Conservation (phyloP, 2,888 invertebrate species). For the Physocephala rufipes region DNA sequence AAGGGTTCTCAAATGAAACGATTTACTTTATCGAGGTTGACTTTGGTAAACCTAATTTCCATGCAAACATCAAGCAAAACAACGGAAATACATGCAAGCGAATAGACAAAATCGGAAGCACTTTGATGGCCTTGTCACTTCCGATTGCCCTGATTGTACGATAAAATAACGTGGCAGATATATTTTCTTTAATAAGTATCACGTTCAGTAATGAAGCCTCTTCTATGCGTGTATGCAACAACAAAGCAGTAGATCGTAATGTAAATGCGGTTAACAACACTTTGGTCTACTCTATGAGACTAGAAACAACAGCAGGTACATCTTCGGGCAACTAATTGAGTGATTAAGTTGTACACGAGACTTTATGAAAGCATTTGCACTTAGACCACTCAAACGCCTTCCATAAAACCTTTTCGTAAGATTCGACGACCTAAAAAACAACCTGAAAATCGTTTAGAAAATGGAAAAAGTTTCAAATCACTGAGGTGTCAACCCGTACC, state of each 20-base stretch:
- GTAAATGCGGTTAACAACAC: constrained; percentile 18
- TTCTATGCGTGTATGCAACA: too few species aligned
- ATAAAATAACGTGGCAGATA: constrained; percentile 19
- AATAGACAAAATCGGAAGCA: not conserved
- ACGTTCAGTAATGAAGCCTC: not conserved
- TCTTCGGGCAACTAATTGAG: constrained; percentile 7
- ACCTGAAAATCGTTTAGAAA: too few species aligned
- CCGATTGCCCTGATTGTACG: constrained; percentile 11
- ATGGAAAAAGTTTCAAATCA: constrained; percentile 11
- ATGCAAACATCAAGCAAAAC: constrained; percentile 26
- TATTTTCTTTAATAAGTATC: not conserved
- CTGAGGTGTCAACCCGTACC: not conserved
- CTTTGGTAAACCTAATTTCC: constrained; percentile 27
- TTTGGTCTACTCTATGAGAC: not conserved
- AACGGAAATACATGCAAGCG: not conserved
- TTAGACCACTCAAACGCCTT: not conserved
- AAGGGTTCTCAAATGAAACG: not conserved
- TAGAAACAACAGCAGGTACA: not conserved
- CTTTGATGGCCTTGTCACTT: constrained; percentile 9
- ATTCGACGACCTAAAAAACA: not conserved
- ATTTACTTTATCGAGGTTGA: not conserved
- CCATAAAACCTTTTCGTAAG: too few species aligned
- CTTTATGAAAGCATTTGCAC: not conserved
- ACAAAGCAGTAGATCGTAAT: not conserved
- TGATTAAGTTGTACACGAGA: not conserved